Evolutionary conservation across 2,888 invertebrate genomes (phyloP), one percentile per base, ranked within the genome.

Genomic region (Plebejus argus): DNA sequence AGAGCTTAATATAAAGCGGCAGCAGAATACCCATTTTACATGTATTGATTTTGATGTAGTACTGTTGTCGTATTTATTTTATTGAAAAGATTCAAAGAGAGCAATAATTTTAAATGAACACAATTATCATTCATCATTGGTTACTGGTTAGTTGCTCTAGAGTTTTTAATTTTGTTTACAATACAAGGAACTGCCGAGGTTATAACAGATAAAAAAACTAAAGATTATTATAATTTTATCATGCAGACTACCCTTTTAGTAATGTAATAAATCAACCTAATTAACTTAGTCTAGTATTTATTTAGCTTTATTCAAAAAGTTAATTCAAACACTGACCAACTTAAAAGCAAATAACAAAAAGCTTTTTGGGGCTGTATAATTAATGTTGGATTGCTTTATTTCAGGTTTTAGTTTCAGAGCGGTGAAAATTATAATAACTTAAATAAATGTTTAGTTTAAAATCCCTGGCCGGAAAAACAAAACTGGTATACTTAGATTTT

Each of bases 331-430:
- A n/a, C 56, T 56, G 18, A 56, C 56, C 18, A 45, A 53, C 53
- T 53, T 53, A 53, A 53, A 18, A 49, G 58, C 58, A 58, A 58
- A 20, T 58, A 58, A 58, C 20, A 58, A 58, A 58, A 58, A 58
- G 20, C 58, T 58, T 58, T 58, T n/a, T 58, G 58, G 8, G 20
- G 58, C 58, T 56, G 56, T n/a, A n/a, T 56, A n/a, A n/a, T n/a
- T n/a, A 58, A 58, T 20, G 20, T 58, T 58, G 20, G 18, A 58
- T 3, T 58, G n/a, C 18, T 56, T 58, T 20, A 8, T 58, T 58
- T 58, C 8, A 8, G 20, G 20, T 58, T 20, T n/a, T 20, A 58
- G 20, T 58, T 58, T 10, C 20, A 10, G 20, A n/a, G n/a, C 7
- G 20, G 20, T 18, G 53, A 53, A 18, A 53, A 53, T 53, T 53